Evolutionary conservation across 2,888 invertebrate genomes (phyloP).

Genomic region (Erebia palarica): DNA sequence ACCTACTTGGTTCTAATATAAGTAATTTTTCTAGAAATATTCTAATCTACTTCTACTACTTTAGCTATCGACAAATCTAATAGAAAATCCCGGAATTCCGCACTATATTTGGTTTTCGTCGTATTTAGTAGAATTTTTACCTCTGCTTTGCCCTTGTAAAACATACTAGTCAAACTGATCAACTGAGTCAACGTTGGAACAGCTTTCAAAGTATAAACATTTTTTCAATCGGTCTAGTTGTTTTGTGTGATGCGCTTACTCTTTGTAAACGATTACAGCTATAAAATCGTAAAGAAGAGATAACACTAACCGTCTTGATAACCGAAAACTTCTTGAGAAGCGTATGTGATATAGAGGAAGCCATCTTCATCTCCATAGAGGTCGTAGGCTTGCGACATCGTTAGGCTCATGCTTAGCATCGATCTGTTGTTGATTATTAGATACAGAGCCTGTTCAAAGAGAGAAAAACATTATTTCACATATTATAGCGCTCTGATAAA

Average conservation of each 20-base stretch:
- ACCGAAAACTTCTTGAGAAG: slow-evolving; percentile 95
- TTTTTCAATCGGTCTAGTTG: too few species aligned
- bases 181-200: too few species aligned
- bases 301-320: slow-evolving; percentile 69
- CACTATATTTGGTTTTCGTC: too few species aligned
- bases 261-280: neutral
- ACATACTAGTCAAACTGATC: too few species aligned
- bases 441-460: slow-evolving; percentile 86
- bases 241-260: neutral
- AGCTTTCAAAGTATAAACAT: too few species aligned
- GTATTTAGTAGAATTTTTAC: neutral
- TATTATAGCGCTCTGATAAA: too few species aligned
- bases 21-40: neutral
- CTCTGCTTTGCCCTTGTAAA: neutral
- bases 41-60: too few species aligned
- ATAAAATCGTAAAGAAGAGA: neutral
- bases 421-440: slow-evolving; percentile 91
- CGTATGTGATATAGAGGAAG: slow-evolving; percentile 94
- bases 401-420: slow-evolving; percentile 90
- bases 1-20: neutral
- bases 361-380: slow-evolving; percentile 91
- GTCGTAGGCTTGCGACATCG: slow-evolving; percentile 91
- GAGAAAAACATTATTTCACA: slow-evolving; percentile 19
- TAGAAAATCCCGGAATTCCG: neutral
- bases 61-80: too few species aligned